Evolutionary conservation across 2,888 invertebrate genomes (phyloP), one percentile per base, ranked within the genome.

Genomic region (Apodemia duryi): DNA sequence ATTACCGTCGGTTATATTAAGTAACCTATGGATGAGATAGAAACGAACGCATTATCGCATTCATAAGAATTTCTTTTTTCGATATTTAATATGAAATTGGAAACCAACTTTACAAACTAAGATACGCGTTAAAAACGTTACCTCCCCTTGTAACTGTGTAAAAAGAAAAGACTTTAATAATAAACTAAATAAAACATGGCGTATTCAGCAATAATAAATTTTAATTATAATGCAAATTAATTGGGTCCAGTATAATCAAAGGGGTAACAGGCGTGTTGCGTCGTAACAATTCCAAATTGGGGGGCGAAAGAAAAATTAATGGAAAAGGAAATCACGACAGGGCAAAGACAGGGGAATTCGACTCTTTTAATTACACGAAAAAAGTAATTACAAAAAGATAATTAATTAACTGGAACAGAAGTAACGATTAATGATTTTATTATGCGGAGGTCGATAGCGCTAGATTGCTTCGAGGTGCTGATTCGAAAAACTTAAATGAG

Each of bases 251-350:
- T 77, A 84, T 85, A 88, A 88, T 87, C 84, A 86, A 91, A 91
- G 89, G 89, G 87, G 90, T 91, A 87, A 84, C 84, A 85, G 86
- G 85, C 83, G 85, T 87, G 85, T 88, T 85, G 79, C 84, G 80
- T 79, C 83, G 85, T 84, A 85, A 87, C 88, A 85, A 86, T 85
- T 84, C 83, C 85, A 88, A 91, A 90, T 91, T 88, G 95, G 94
- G 95, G 94, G 94, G 87, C 82, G 85, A 90, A 91, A 91, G 90
- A 91, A 90, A 91, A 91, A 91, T 89, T 91, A 91, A 91, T 91
- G 87, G 86, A 90, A 91, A 91, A 90, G 88, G 89, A 90, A 91
- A 91, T 91, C 91, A 90, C 85, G 87, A 85, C 88, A 84, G 86
- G 84, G 88, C 89, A 90, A 91, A 91, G 91, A 90, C 91, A 88